These are phyloP conservation scores for Lutraria rhynchaena DNA, from an alignment of 1,140 invertebrate genomes.

Conservation along the genomic window DNA sequence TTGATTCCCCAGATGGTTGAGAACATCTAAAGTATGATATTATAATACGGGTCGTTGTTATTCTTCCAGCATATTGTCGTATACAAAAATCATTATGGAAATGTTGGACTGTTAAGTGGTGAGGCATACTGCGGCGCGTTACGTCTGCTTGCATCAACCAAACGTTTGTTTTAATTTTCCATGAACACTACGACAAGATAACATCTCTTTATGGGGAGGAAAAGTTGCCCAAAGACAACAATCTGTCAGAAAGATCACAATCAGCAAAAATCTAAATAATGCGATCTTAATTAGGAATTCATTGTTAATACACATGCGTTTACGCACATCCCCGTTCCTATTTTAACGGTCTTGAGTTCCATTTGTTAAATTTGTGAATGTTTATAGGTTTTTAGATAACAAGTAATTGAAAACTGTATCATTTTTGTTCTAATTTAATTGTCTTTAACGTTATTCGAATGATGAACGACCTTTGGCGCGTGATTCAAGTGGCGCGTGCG, in stretches of 20 bases:
- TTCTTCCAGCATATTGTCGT: background rate
- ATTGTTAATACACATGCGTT: conserved; percentile 29
- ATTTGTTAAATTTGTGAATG: conserved; percentile 8
- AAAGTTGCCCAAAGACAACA: conserved; percentile 56
- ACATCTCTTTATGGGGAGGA: conserved; percentile 19
- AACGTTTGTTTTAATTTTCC: conserved; percentile 19
- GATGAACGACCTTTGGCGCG: conserved; percentile 19
- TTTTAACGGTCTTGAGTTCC: conserved; percentile 17
- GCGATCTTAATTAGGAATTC: conserved; percentile 34
- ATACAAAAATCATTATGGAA: background rate
- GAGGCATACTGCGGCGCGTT: background rate
- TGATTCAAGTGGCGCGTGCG: conserved; percentile 2
- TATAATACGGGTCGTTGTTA: no score
- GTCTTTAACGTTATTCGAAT: conserved; percentile 12
- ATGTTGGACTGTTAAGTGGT: background rate
- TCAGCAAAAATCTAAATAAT: conserved; percentile 53
- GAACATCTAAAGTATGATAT: no score
- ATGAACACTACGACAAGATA: conserved; percentile 20
- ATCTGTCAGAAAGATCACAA: conserved; percentile 45
- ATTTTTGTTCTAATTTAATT: conserved; percentile 32
- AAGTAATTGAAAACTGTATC: conserved; percentile 42
- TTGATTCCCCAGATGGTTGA: no score
- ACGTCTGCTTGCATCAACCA: conserved; percentile 11
- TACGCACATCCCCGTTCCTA: conserved; percentile 9
- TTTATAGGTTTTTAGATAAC: conserved; percentile 31